Base-by-base conservation (phyloP, 1,140 invertebrate genomes). In the Protaetia brevitarsis region DNA sequence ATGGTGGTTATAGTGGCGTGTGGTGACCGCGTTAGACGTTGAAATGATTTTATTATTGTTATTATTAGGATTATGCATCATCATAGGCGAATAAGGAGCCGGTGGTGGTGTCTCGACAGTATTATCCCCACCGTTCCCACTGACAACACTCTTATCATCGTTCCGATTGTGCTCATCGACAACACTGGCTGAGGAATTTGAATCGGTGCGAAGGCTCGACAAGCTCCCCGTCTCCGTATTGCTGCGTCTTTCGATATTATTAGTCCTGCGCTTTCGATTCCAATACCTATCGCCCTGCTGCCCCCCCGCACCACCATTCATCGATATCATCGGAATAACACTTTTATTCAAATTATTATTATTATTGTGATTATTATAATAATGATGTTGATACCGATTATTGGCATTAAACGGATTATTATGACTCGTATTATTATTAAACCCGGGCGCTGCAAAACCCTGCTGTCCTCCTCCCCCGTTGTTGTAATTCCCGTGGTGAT, bases 161-260 rank as follows among this genome's bases (percentile, higher is more conserved):
- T 74, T 74, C 28, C 58, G 61, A 30, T 72, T 73, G 5, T 13
- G 21, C 41, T 73, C 71, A 28, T 74, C 70, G 8, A 68, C 62
- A 8, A 45, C 58, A 13, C 62, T 70, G 8, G 71, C 71, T 26
- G 71, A 72, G 4, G 75, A 75, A 58, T 73, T 74, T 7, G 73
- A 74, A 51, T 74, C 72, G 1, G 73, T 73, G 11, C 74, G 61
- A 7, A 73, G 29, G 34, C 68, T 72, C 1, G 71, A 73, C 19
- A 66, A 57, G 56, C 57, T 64, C 29, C 68, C 71, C 5, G 63
- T 66, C 23, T 73, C 72, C 36, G 67, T 70, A 2, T 13, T 51
- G 36, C 30, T 71, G 26, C 65, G 66, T 21, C 65, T 62, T 3
- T 65, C 64, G 2, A 28, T n/a, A n/a, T n/a, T n/a, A n/a, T n/a